A percentile compares a stretch with the other conserved stretches of the same genome.
These are phyloP conservation scores for Sorex fumeus DNA, from an alignment of 2,113 vertebrate genomes.

Conservation along the genomic window DNA sequence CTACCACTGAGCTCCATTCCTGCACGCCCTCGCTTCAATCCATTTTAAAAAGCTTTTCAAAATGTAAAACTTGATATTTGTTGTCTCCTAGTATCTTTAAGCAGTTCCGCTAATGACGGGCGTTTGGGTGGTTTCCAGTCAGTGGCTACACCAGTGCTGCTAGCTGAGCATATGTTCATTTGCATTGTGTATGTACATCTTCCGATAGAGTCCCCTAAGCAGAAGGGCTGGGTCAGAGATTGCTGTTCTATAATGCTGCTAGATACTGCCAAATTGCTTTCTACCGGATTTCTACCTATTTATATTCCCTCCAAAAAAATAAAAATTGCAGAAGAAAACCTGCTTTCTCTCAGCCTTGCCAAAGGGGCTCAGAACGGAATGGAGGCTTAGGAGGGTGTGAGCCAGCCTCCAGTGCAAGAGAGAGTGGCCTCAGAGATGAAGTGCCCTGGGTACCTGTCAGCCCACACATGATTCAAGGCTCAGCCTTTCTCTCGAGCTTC, in stretches of 20 bases:
- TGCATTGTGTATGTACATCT: neutral
- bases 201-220: constrained; percentile 42
- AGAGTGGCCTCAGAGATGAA: neutral
- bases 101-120: neutral
- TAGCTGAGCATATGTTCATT: constrained; percentile 21
- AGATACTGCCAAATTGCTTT: constrained; percentile 23
- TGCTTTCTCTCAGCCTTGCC: neutral
- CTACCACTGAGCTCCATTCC: neutral
- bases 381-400: neutral
- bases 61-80: neutral
- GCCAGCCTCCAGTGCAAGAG: neutral
- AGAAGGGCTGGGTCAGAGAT: constrained; percentile 20
- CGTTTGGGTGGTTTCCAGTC: constrained; percentile 7
- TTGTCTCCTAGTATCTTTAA: constrained; percentile 33
- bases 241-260: neutral
- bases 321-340: neutral
- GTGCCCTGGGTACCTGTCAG: neutral
- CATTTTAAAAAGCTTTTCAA: constrained; percentile 65
- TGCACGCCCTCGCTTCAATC: neutral
- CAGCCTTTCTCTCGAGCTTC: neutral
- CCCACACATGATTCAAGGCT: neutral
- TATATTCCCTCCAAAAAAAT: constrained; percentile 19
- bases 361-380: neutral
- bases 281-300: constrained; percentile 21
- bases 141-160: neutral